Conservation (phyloP, 2,888 invertebrate species). For the Gymnoscelis rufifasciata region DNA sequence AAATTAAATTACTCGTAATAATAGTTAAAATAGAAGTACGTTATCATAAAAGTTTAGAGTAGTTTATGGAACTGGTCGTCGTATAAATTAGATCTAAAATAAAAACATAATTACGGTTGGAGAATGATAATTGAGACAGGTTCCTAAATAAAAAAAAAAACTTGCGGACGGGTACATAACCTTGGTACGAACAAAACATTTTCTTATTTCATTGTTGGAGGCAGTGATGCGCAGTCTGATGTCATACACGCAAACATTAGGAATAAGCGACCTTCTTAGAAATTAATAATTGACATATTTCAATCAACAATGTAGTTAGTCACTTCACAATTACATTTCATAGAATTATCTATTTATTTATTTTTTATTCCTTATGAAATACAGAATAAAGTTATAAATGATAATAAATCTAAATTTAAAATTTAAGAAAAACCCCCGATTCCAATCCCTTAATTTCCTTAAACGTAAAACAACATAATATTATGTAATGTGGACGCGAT, state of each 20-base stretch:
- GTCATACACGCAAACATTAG: conserved; percentile 46
- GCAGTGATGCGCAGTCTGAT: conserved; percentile 52
- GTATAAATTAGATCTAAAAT: conserved; percentile 2
- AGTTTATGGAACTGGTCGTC: conserved; percentile 5
- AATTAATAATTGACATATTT: conserved; percentile 22
- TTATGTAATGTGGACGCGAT: too few relatives aligned
- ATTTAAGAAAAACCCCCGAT: too few relatives aligned
- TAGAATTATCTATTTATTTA: too few relatives aligned
- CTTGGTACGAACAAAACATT: conserved; percentile 40
- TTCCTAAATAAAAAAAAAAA: conserved; percentile 5
- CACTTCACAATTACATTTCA: too few relatives aligned
- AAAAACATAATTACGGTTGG: not conserved
- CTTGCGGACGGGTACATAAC: conserved; percentile 25
- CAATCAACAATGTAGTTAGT: not conserved
- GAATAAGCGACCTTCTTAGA: conserved; percentile 36
- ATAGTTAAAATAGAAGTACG: too few relatives aligned
- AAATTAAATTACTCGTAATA: too few relatives aligned
- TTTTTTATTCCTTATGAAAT: too few relatives aligned
- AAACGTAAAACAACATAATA: too few relatives aligned
- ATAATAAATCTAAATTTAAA: too few relatives aligned
- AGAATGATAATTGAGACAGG: conserved; percentile 8
- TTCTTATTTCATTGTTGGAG: conserved; percentile 43
- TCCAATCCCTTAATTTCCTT: too few relatives aligned
- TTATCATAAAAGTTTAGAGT: not conserved
- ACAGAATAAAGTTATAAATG: too few relatives aligned